A percentile compares a stretch with the other conserved stretches of the same genome.
Evolutionary conservation across 2,888 invertebrate species (phyloP).

Genomic region (Plagodis dolabraria): DNA sequence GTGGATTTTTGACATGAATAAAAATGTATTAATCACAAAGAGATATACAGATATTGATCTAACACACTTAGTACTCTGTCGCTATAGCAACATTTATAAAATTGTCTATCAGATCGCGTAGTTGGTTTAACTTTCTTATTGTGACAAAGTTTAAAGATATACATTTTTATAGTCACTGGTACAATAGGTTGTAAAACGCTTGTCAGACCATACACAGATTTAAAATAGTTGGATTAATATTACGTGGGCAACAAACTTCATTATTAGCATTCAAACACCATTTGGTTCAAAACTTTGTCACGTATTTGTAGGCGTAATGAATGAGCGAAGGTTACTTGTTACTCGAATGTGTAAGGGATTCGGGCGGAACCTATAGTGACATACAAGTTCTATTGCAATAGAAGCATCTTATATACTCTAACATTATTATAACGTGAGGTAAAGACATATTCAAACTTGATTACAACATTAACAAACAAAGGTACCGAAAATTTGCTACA

Average conservation of each 20-base stretch:
- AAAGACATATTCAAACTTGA: too few species aligned
- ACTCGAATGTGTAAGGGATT: slow-evolving; percentile 4
- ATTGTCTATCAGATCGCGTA: not conserved
- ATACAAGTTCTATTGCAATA: too few species aligned
- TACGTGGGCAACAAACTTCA: slow-evolving; percentile 49
- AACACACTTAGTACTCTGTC: too few species aligned
- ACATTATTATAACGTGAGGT: too few species aligned
- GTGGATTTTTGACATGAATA: too few species aligned
- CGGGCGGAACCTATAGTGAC: too few species aligned
- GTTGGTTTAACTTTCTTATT: not conserved
- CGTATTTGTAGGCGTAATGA: slow-evolving; percentile 51
- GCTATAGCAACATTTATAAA: too few species aligned
- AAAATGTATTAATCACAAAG: too few species aligned
- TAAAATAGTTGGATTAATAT: slow-evolving; percentile 43
- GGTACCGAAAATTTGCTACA: too few species aligned
- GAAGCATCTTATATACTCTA: too few species aligned
- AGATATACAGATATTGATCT: too few species aligned
- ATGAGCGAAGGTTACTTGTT: slow-evolving; percentile 48
- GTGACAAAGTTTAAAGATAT: not conserved
- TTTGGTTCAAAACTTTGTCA: slow-evolving; percentile 45
- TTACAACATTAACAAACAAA: too few species aligned
- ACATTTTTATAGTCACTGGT: slow-evolving; percentile 6
- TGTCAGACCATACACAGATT: slow-evolving; percentile 28
- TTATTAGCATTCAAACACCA: slow-evolving; percentile 41
- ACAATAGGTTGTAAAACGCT: slow-evolving; percentile 47